phyloP scores from a whole-genome alignment of 2,888 invertebrate genomes.

The Latrodectus hesperus region DNA sequence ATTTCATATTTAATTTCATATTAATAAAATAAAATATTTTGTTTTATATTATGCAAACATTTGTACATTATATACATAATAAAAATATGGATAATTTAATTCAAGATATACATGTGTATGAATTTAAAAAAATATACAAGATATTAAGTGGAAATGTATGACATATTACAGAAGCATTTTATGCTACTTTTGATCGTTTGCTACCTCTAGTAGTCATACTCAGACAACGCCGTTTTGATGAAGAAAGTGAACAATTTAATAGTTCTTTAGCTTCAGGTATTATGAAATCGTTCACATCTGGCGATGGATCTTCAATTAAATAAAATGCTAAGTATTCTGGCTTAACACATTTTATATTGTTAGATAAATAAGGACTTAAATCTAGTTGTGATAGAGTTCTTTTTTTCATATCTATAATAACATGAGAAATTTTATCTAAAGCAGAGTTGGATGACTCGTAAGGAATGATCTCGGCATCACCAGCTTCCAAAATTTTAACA shows the following conservation, averaged over 20 bases:
- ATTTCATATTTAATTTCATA: no score
- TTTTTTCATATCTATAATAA: slow-evolving; percentile 81
- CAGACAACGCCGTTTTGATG: slow-evolving; percentile 24
- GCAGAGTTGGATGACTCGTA: slow-evolving; percentile 79
- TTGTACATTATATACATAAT: no score
- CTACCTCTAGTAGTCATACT: slow-evolving; percentile 35
- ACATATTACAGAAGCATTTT: slow-evolving; percentile 5
- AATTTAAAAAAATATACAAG: not conserved
- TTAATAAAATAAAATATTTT: no score
- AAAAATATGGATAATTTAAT: no score
- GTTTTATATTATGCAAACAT: no score
- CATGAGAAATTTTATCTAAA: slow-evolving; percentile 81
- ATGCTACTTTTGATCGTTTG: slow-evolving; percentile 32
- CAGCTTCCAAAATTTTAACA: slow-evolving; percentile 85
- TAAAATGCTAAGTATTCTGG: slow-evolving; percentile 81
- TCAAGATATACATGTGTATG: no score
- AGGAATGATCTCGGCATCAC: slow-evolving; percentile 83
- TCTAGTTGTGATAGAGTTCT: slow-evolving; percentile 76
- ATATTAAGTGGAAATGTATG: not conserved
- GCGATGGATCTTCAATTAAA: slow-evolving; percentile 75
- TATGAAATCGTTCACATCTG: slow-evolving; percentile 43
- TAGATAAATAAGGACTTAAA: slow-evolving; percentile 78
- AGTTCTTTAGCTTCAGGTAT: slow-evolving; percentile 49
- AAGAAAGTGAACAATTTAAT: not conserved
- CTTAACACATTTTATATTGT: slow-evolving; percentile 80